A percentile compares a stretch with the other conserved stretches of the same genome.
Conservation (phyloP, 2,888 invertebrate species). For the Apocheima hispidaria region DNA sequence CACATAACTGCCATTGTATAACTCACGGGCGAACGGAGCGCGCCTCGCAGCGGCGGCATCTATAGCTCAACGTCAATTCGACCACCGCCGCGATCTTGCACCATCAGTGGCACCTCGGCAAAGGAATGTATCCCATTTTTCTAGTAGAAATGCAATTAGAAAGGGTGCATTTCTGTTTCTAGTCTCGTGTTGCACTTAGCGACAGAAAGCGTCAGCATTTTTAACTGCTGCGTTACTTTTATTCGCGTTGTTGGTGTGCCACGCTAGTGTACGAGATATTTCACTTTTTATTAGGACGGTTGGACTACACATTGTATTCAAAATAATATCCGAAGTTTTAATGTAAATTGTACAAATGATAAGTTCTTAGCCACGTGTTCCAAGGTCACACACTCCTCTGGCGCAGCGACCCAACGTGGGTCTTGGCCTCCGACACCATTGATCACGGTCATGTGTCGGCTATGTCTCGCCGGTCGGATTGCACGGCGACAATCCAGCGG, state of each 20-base stretch:
- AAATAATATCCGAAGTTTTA: constrained; percentile 8
- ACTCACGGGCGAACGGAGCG: constrained; percentile 63
- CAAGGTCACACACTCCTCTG: no score
- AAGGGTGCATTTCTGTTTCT: constrained; percentile 69
- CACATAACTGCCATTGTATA: constrained; percentile 65
- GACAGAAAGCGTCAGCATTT: constrained; percentile 59
- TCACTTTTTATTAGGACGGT: constrained; percentile 28
- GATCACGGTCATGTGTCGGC: no score
- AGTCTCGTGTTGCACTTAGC: constrained; percentile 62
- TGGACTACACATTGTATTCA: constrained; percentile 29
- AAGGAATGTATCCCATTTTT: constrained; percentile 78
- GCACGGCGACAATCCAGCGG: no score
- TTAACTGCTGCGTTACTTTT: constrained; percentile 52
- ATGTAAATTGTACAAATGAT: background rate
- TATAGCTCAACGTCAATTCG: constrained; percentile 76
- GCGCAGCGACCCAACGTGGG: no score
- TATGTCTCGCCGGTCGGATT: no score
- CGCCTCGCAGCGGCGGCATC: constrained; percentile 56
- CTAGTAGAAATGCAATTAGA: constrained; percentile 77
- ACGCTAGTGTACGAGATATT: constrained; percentile 18
- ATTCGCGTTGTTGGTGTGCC: constrained; percentile 19
- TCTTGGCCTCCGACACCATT: no score
- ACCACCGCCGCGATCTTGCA: constrained; percentile 64
- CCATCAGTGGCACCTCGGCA: constrained; percentile 65
- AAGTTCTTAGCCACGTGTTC: background rate